phyloP scores from a whole-genome alignment of 2,888 invertebrate genomes.

The Phorcus lineatus region DNA sequence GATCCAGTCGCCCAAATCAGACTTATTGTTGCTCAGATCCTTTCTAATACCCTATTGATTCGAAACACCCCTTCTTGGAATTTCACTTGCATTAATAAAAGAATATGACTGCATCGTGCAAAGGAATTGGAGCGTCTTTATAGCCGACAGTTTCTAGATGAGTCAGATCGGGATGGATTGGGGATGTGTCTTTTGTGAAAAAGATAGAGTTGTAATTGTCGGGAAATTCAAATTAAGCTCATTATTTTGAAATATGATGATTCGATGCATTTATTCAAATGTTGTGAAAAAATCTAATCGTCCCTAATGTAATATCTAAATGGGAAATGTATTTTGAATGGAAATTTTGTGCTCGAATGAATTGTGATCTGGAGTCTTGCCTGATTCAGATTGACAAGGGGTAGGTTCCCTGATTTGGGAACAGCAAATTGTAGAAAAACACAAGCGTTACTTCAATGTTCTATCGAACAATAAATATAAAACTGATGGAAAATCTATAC shows the following conservation, averaged over 20 bases:
- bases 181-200: constrained; percentile 18
- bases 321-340: constrained; percentile 20
- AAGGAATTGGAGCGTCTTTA: constrained; percentile 3
- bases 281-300: constrained; percentile 19
- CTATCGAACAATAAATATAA: constrained; percentile 6
- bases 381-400: neutral
- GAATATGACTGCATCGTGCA: constrained; percentile 15
- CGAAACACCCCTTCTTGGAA: neutral
- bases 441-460: constrained; percentile 2
- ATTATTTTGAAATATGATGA: constrained; percentile 25
- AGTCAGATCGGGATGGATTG: constrained; percentile 2
- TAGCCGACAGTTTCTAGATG: neutral
- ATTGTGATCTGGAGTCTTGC: neutral
- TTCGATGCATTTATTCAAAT: constrained; percentile 20
- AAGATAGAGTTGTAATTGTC: constrained; percentile 17
- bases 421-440: neutral
- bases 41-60: constrained; percentile 24
- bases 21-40: constrained; percentile 22
- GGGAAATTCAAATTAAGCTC: constrained; percentile 20
- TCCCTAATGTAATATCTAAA: constrained; percentile 23
- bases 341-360: constrained; percentile 23
- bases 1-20: constrained; percentile 22
- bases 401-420: neutral
- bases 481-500: constrained; percentile 20
- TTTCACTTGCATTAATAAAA: constrained; percentile 17